Evolutionary conservation across 64 coral and sea anemone species (phyloP).

Genomic region (Pachyseris speciosa): DNA sequence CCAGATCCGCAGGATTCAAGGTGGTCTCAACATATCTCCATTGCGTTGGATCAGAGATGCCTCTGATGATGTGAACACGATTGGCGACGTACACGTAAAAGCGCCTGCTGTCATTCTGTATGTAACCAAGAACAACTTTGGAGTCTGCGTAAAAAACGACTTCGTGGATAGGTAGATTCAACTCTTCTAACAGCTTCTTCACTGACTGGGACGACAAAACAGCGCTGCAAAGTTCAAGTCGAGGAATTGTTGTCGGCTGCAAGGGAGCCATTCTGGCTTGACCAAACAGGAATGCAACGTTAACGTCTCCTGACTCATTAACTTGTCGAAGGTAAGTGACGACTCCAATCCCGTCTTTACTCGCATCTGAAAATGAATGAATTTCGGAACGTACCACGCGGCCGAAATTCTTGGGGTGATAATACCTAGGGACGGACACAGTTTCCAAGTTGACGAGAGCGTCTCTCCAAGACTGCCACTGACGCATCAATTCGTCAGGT

Average conservation of each 20-base stretch:
- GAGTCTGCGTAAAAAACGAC: slow-evolving; percentile 29
- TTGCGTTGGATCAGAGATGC: not conserved
- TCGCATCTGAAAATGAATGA: slow-evolving; percentile 59
- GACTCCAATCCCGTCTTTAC: slow-evolving; percentile 25
- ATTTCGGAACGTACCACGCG: not conserved
- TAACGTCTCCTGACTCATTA: not conserved
- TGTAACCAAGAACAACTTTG: slow-evolving; percentile 43
- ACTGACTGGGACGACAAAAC: slow-evolving; percentile 20
- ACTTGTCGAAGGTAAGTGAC: slow-evolving; percentile 31
- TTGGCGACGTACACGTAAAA: slow-evolving; percentile 58
- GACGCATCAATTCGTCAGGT: not conserved
- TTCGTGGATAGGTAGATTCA: not conserved
- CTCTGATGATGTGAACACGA: not conserved
- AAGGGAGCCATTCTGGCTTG: slow-evolving; percentile 31
- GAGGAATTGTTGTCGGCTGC: slow-evolving; percentile 1
- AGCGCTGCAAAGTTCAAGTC: not conserved
- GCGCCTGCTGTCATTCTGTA: not conserved
- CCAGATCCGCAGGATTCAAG: slow-evolving; percentile 22
- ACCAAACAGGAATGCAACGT: slow-evolving; percentile 13
- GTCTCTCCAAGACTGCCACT: slow-evolving; percentile 36
- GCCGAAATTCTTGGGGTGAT: slow-evolving; percentile 30
- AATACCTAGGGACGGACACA: slow-evolving; percentile 17
- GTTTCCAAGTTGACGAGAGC: not conserved
- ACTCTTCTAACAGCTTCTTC: not conserved
- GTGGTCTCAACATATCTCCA: slow-evolving; percentile 51